Conservation (phyloP, 2,888 invertebrate species). For the Clepsis dumicolana region DNA sequence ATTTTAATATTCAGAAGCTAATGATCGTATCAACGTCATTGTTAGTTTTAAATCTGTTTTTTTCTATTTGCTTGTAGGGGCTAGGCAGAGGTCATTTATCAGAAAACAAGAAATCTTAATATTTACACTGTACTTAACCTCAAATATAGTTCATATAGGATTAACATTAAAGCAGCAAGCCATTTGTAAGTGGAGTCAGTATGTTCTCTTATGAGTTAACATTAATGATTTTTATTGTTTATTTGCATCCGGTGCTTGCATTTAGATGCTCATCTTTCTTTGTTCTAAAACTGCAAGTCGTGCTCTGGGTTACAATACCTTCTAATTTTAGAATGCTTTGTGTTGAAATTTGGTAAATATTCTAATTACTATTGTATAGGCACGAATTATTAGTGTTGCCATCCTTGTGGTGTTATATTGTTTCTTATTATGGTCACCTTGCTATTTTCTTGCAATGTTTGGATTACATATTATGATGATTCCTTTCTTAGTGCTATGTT, state of each 20-base stretch:
- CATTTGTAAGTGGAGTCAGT: slow-evolving; percentile 19
- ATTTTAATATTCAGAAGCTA: slow-evolving; percentile 38
- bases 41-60: slow-evolving; percentile 28
- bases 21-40: slow-evolving; percentile 34
- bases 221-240: slow-evolving; percentile 20
- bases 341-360: slow-evolving; percentile 49
- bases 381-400: background rate
- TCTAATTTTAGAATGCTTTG: slow-evolving; percentile 78
- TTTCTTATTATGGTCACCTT: background rate
- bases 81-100: slow-evolving; percentile 21
- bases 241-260: slow-evolving; percentile 17
- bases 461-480: background rate
- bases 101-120: slow-evolving; percentile 25
- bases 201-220: slow-evolving; percentile 1
- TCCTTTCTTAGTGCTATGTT: background rate
- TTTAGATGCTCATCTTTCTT: slow-evolving; percentile 56
- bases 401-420: background rate
- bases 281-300: slow-evolving; percentile 81
- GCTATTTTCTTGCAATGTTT: background rate
- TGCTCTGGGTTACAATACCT: slow-evolving; percentile 50
- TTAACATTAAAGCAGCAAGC: background rate
- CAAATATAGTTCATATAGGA: slow-evolving; percentile 38
- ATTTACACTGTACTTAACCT: slow-evolving; percentile 43
- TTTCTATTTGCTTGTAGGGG: slow-evolving; percentile 11
- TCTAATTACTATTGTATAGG: background rate